A percentile compares a stretch with the other conserved stretches of the same genome.
phyloP scores from a whole-genome alignment of 2,113 vertebrate genomes.

The Psephotus haematonotus region DNA sequence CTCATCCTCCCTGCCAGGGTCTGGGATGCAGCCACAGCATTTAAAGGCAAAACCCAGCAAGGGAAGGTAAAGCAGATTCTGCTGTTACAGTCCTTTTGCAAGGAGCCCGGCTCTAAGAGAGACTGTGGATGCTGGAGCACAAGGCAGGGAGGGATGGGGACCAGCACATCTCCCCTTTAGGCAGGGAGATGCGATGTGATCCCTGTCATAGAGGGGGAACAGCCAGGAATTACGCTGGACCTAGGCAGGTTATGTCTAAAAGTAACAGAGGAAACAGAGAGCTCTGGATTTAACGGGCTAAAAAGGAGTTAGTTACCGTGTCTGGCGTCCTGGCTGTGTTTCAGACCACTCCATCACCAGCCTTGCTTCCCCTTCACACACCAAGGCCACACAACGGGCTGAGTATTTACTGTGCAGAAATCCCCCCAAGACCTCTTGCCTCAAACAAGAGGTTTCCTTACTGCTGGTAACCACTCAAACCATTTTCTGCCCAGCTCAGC shows the following conservation, averaged over 20 bases:
- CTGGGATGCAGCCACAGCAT: not conserved
- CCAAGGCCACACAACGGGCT: not conserved
- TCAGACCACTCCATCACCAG: not conserved
- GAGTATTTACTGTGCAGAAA: not conserved
- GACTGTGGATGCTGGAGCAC: accelerated
- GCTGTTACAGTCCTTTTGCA: not conserved
- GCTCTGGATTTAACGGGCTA: accelerated
- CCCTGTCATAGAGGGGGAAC: not conserved
- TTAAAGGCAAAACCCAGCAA: not conserved
- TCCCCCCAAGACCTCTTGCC: not conserved
- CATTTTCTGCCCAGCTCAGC: not conserved
- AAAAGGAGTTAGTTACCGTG: not conserved
- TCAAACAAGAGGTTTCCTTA: not conserved
- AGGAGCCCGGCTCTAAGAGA: accelerated
- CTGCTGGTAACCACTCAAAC: conserved; percentile 45
- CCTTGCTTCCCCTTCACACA: not conserved
- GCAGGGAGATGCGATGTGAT: not conserved
- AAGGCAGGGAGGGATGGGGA: not conserved
- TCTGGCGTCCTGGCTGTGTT: accelerated
- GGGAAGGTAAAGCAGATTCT: not conserved
- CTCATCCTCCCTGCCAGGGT: not conserved
- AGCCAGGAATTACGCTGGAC: not conserved
- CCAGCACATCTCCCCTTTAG: not conserved
- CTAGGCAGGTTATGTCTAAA: not conserved
- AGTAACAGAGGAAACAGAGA: not conserved